Evolutionary conservation across 2,888 invertebrate species (phyloP).

Genomic region (Platycnemis pennipes): DNA sequence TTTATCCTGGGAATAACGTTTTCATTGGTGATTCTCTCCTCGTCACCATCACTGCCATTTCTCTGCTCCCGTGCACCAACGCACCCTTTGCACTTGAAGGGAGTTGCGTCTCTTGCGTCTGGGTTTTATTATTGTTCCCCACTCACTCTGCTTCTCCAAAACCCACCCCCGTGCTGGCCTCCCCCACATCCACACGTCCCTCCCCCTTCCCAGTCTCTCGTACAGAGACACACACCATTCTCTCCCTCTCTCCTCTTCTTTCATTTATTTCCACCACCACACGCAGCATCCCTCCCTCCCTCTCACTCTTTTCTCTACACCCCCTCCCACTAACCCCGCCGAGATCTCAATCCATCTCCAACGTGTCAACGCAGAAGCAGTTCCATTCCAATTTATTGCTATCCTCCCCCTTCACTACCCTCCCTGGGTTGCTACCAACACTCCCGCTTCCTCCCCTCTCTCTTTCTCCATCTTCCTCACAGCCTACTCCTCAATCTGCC

Average conservation of each 20-base stretch:
- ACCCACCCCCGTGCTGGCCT: neutral
- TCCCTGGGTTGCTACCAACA: neutral
- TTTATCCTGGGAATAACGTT: no score
- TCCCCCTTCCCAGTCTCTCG: neutral
- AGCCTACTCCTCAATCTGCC: neutral
- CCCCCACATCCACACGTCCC: neutral
- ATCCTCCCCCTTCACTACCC: neutral
- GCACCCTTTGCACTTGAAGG: neutral
- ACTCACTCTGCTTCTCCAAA: neutral
- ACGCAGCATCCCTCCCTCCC: neutral
- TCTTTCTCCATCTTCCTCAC: neutral
- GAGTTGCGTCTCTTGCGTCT: neutral
- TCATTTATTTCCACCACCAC: neutral
- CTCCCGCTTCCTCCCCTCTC: neutral
- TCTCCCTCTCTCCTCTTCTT: constrained; percentile 15
- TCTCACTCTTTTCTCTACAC: neutral
- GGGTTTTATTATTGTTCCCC: constrained; percentile 3
- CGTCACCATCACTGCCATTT: neutral
- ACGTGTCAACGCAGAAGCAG: constrained; percentile 57
- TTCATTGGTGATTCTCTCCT: neutral
- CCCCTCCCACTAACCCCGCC: neutral
- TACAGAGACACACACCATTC: neutral
- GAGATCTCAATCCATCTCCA: constrained; percentile 64
- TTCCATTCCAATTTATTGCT: constrained; percentile 66
- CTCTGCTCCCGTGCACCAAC: neutral